A percentile compares a stretch with the other conserved stretches of the same genome.
phyloP scores from a whole-genome alignment of 2,888 invertebrate species.

The Andrena marginata region DNA sequence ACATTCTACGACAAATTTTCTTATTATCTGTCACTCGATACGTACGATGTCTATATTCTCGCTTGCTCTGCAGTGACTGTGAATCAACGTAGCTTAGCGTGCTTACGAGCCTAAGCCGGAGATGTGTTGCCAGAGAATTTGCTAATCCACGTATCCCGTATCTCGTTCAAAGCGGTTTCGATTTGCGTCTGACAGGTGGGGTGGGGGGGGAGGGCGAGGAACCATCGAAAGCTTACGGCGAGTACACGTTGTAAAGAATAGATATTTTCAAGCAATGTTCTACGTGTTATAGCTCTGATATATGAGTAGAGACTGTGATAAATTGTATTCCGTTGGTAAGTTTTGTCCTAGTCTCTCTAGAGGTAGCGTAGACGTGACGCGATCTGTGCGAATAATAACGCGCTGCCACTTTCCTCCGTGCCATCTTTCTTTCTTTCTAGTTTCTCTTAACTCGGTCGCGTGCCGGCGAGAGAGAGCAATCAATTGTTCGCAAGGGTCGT shows the following conservation, averaged over 20 bases:
- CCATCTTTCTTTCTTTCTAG: not conserved
- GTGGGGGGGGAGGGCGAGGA: not conserved
- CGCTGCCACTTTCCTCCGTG: not conserved
- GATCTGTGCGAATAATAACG: conserved; percentile 46
- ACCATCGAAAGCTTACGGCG: conserved; percentile 64
- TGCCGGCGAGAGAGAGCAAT: not conserved
- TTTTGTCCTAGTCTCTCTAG: conserved; percentile 77
- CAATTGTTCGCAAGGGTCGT: conserved; percentile 53
- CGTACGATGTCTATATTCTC: conserved; percentile 46
- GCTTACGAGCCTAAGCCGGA: conserved; percentile 62
- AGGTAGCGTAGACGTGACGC: conserved; percentile 66
- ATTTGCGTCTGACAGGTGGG: not conserved
- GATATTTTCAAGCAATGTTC: conserved; percentile 73
- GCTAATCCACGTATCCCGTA: not conserved
- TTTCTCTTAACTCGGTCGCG: not conserved
- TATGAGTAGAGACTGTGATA: conserved; percentile 78
- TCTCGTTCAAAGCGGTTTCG: not conserved
- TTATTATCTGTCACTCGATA: conserved; percentile 34
- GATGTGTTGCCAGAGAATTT: conserved; percentile 50
- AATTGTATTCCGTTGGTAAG: conserved; percentile 80
- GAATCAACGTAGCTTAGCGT: conserved; percentile 66
- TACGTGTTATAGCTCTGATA: conserved; percentile 78
- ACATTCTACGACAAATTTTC: conserved; percentile 4
- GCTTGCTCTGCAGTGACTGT: conserved; percentile 64
- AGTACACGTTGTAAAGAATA: conserved; percentile 64